Conservation (phyloP, 2,113 vertebrate genomes). For the Oncorhynchus kisutch region DNA sequence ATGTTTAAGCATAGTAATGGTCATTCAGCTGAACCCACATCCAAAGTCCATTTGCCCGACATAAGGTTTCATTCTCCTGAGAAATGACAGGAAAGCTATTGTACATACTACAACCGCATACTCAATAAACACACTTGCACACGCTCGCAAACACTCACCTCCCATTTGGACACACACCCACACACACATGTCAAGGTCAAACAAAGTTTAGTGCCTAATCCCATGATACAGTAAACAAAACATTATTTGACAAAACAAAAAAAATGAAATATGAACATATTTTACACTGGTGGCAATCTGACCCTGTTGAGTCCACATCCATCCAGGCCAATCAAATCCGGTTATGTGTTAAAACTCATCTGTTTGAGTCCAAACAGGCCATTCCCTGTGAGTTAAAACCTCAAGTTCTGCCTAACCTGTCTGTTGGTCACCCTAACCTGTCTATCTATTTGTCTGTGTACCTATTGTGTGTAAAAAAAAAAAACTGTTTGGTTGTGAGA, state of each 20-base stretch:
- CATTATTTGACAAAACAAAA: slow-evolving; percentile 38
- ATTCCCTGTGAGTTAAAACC: slow-evolving; percentile 14
- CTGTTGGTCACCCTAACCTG: slow-evolving; percentile 26
- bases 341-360: slow-evolving; percentile 44
- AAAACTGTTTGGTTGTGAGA: slow-evolving; percentile 32
- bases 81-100: slow-evolving; percentile 52
- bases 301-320: slow-evolving; percentile 63
- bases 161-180: slow-evolving; percentile 2
- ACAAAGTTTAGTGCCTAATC: slow-evolving; percentile 55
- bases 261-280: slow-evolving; percentile 65
- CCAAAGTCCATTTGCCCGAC: slow-evolving; percentile 22
- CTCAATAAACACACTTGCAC: slow-evolving; percentile 17
- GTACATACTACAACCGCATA: slow-evolving; percentile 43
- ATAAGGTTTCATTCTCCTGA: slow-evolving; percentile 59
- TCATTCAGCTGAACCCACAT: slow-evolving; percentile 21
- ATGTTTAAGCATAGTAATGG: slow-evolving; percentile 6
- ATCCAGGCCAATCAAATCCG: slow-evolving; percentile 53
- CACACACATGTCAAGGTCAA: slow-evolving; percentile 4
- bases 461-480: slow-evolving; percentile 39
- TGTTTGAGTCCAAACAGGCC: slow-evolving; percentile 48
- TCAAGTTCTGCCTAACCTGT: too few species aligned
- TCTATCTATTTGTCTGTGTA: not conserved
- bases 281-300: slow-evolving; percentile 31
- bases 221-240: slow-evolving; percentile 61
- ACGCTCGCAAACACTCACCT: not conserved